phyloP scores from a whole-genome alignment of 2,113 vertebrate genomes.

The Pseudolaguvia tuberculata region DNA sequence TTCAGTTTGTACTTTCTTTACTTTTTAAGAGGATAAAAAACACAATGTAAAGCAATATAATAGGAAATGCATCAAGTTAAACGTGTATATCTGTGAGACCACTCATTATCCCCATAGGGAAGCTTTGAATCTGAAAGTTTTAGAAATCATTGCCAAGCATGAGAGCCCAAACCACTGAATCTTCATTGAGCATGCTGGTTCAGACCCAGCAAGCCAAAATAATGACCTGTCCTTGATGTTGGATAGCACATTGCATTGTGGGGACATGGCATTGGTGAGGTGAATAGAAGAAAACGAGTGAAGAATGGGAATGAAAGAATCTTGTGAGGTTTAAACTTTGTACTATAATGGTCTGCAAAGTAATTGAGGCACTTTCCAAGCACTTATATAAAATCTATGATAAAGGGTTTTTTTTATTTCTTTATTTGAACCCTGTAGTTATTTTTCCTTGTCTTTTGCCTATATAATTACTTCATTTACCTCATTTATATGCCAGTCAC shows the following conservation, averaged over 20 bases:
- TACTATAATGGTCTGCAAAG: slow-evolving; percentile 1
- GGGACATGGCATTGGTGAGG: slow-evolving; percentile 23
- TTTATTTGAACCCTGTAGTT: not conserved
- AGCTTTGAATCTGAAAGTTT: slow-evolving; percentile 46
- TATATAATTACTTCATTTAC: slow-evolving; percentile 18
- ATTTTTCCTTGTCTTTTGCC: slow-evolving; percentile 16
- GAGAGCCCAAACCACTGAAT: slow-evolving; percentile 32
- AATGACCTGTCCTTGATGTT: slow-evolving; percentile 46
- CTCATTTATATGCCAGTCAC: slow-evolving; percentile 22
- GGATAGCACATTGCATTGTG: slow-evolving; percentile 33
- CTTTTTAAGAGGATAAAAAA: slow-evolving; percentile 3
- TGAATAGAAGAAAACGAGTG: slow-evolving; percentile 23
- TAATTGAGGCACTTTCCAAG: slow-evolving; percentile 7
- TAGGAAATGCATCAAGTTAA: slow-evolving; percentile 38
- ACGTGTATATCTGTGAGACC: slow-evolving; percentile 47
- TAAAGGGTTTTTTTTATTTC: not conserved
- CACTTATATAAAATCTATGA: slow-evolving; percentile 16
- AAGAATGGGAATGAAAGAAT: not conserved
- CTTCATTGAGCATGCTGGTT: slow-evolving; percentile 43
- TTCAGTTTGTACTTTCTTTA: slow-evolving; percentile 8
- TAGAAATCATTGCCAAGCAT: slow-evolving; percentile 39
- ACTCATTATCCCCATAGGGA: slow-evolving; percentile 46
- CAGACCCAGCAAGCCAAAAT: slow-evolving; percentile 52
- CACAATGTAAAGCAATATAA: slow-evolving; percentile 37
- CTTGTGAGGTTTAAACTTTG: slow-evolving; percentile 9